Base-by-base conservation (phyloP, 1,140 invertebrate species). In the Grapholita molesta region DNA sequence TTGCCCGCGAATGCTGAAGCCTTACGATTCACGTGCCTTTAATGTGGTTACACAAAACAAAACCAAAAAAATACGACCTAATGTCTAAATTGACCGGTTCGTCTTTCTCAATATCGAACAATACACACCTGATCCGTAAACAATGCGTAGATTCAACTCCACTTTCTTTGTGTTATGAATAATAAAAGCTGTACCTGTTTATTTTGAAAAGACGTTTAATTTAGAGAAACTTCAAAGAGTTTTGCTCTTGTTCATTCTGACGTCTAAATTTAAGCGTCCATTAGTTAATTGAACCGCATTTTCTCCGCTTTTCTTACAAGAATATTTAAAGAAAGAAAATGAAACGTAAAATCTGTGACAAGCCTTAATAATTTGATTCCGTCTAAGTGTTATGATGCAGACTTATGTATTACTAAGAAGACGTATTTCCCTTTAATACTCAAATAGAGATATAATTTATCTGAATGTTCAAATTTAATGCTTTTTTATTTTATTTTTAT, bases 11-110 rank as follows among this genome's bases (percentile, higher is more conserved):
- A 67, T 35, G 68, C 68, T 65, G 69, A 72, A 72, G 64, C 75
- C 74, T 73, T 74, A 70, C 71, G 76, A 73, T 67, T 71, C 80
- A 77, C 74, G 74, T 78, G 72, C 68, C 61, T 73, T 67, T 61
- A 71, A 76, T 73, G 70, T 70, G 72, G 65, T 72, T 72, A 74
- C 68, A 71, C 35, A 12, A 25, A 67, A 53, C 68, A 74, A 74
- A 73, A 74, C 71, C 61, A 67, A 71, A 57, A n/a, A 28, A 28
- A 28, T 8, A 18, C 24, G n/a, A 48, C 42, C 42, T 21, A 48
- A 25, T 4, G 12, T 61, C 15, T 61, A 28, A 61, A 61, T 61
- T 61, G 28, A 61, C 55, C 55, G 21, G 30, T 61, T n/a, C 5
- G n/a, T 30, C 55, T 61, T 61, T 30, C 15, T 25, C 55, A 28